Conservation (phyloP, 2,888 invertebrate species). For the Nephrotoma appendiculata region DNA sequence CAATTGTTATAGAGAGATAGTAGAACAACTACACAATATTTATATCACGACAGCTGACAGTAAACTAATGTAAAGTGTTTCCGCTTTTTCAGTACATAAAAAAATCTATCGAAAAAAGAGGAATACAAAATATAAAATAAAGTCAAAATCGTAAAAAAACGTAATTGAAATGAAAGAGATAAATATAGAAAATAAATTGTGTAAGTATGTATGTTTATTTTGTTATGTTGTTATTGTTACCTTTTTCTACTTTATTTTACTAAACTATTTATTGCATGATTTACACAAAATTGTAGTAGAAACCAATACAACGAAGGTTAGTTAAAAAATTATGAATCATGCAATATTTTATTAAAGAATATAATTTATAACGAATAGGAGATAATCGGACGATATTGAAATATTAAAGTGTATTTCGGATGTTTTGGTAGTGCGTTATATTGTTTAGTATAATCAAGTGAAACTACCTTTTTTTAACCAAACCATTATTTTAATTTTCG, state of each 20-base stretch:
- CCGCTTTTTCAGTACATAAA: not conserved
- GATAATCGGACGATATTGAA: not conserved
- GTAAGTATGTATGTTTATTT: not conserved
- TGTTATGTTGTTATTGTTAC: not conserved
- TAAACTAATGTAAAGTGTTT: not conserved
- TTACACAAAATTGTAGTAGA: not conserved
- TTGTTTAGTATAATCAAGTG: no score
- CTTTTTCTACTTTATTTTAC: not conserved
- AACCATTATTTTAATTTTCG: no score
- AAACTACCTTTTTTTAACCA: no score
- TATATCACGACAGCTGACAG: slow-evolving; percentile 3
- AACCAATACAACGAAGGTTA: not conserved
- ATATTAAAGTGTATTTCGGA: not conserved
- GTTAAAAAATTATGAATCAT: not conserved
- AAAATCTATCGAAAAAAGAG: not conserved
- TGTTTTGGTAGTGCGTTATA: no score
- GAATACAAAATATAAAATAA: not conserved
- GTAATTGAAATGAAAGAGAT: not conserved
- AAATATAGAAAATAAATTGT: not conserved
- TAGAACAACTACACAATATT: not conserved
- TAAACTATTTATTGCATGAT: not conserved
- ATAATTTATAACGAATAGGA: not conserved
- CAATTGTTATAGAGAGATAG: not conserved
- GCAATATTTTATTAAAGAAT: not conserved
- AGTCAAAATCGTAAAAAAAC: not conserved